Evolutionary conservation across 2,113 vertebrate species (phyloP), one percentile per base, ranked within the genome.

Genomic region (Cinclus mexicanus): DNA sequence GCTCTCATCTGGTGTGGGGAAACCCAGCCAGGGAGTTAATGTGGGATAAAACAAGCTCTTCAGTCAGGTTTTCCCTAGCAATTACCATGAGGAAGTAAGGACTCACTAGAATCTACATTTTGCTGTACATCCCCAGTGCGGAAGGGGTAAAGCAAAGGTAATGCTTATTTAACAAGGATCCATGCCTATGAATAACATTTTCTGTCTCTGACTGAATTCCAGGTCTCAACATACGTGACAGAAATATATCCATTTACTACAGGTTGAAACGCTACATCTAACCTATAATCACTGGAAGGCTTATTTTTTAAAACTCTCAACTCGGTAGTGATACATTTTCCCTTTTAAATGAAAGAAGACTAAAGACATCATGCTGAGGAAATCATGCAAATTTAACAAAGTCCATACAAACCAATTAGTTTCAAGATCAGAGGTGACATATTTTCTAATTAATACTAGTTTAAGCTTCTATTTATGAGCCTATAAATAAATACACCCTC

Each of bases 351-450:
- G 47, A 64, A 89, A 63, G 61, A 74, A 57, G 10, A 80, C 29
- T 87, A 75, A 94, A 89, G 94, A 89, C 39, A 87, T 52, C 68
- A 87, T 12, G 72, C 85, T 63, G 67, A 46, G 83, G 19, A 87
- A 77, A 89, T 68, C 64, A 94, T 86, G 88, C 83, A 94, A 78
- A 96, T 95, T 83, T 72, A 90, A 78, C 28, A 28, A 23, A 80
- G 37, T 71, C 75, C 83, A 57, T 75, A 86, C 68, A 95, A 96
- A 91, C 82, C 77, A 80, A 56, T 93, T 84, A 83, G 64, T 90
- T 90, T 96, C 83, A 82, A 95, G 91, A 93, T 84, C 82, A 89
- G 83, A 94, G 76, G 91, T 95, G 82, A 86, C 61, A 57, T 80
- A 91, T 92, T 93, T 96, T 90, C 68, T 81, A 92, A 90, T 47